Percentiles rank a stretch among this genome's conserved stretches.
Conservation (phyloP, 2,797 vertebrate species). For the Buceros bicornis region DNA sequence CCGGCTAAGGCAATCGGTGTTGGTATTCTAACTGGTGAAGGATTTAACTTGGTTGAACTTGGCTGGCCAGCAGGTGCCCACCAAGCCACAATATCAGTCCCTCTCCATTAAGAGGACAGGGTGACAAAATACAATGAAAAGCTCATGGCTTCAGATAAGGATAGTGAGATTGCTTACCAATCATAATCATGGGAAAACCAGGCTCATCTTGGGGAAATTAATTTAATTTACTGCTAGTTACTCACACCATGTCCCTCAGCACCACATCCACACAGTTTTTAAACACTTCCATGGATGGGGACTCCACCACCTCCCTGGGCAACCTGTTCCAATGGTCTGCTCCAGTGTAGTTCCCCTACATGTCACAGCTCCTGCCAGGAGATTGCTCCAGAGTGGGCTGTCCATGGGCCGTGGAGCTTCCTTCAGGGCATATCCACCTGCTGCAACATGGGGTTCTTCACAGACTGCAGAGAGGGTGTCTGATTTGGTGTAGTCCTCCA, state of each 20-base stretch:
- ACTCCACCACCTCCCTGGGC: too few relatives aligned
- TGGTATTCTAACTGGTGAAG: neutral
- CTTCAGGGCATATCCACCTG: neutral
- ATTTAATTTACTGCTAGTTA: neutral
- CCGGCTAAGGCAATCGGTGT: neutral
- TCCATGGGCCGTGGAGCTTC: neutral
- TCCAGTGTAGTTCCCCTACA: fast-evolving
- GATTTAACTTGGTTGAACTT: neutral
- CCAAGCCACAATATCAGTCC: neutral
- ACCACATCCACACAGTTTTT: too few relatives aligned
- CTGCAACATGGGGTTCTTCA: neutral
- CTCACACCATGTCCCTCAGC: too few relatives aligned
- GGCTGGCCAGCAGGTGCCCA: neutral
- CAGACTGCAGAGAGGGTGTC: neutral
- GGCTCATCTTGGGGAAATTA: neutral
- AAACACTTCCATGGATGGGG: too few relatives aligned
- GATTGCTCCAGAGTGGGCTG: neutral
- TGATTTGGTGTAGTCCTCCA: neutral
- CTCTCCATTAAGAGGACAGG: neutral
- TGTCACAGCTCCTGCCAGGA: neutral
- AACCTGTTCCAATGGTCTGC: too few relatives aligned
- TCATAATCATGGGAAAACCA: neutral
- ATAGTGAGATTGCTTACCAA: neutral
- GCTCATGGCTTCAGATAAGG: neutral
- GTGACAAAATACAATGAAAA: neutral